A percentile compares a stretch with the other conserved stretches of the same genome.
These are phyloP conservation scores for Leptarthrus brevirostris DNA, from an alignment of 2,888 invertebrate species.

Conservation along the genomic window DNA sequence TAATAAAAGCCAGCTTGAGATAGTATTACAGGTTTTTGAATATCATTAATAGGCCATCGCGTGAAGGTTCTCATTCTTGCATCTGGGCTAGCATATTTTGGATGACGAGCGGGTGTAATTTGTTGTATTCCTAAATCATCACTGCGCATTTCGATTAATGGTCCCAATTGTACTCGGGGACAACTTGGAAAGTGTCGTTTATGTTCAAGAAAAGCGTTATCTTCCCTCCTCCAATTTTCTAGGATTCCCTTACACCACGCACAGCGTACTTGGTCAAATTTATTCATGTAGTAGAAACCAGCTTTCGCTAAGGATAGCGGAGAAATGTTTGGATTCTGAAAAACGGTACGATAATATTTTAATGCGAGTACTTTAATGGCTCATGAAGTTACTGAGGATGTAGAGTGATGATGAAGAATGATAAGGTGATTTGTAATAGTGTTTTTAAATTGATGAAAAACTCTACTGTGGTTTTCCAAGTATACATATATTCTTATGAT, in stretches of 20 bases:
- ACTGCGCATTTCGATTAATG: slow-evolving; percentile 66
- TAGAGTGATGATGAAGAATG: no score
- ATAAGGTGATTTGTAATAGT: no score
- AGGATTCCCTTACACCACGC: slow-evolving; percentile 82
- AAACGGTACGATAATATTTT: no score
- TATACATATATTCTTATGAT: no score
- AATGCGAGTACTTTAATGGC: neutral
- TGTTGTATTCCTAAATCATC: slow-evolving; percentile 70
- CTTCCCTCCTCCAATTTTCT: slow-evolving; percentile 83
- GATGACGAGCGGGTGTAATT: slow-evolving; percentile 72
- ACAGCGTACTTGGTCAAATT: slow-evolving; percentile 80
- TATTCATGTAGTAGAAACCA: slow-evolving; percentile 85
- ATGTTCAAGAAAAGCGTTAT: slow-evolving; percentile 85
- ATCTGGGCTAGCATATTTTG: slow-evolving; percentile 76
- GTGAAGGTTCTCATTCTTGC: slow-evolving; percentile 76
- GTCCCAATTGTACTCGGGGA: slow-evolving; percentile 68
- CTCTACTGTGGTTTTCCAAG: no score
- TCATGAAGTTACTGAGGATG: neutral
- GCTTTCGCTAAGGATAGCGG: slow-evolving; percentile 81
- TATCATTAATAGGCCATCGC: slow-evolving; percentile 81
- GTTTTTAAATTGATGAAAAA: no score
- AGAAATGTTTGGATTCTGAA: slow-evolving; percentile 69
- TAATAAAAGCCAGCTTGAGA: slow-evolving; percentile 93
- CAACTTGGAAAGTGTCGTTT: slow-evolving; percentile 83
- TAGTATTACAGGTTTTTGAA: slow-evolving; percentile 80